Evolutionary conservation across 1,140 invertebrate species (phyloP), one percentile per base, ranked within the genome.

Genomic region (Eciton burchellii): DNA sequence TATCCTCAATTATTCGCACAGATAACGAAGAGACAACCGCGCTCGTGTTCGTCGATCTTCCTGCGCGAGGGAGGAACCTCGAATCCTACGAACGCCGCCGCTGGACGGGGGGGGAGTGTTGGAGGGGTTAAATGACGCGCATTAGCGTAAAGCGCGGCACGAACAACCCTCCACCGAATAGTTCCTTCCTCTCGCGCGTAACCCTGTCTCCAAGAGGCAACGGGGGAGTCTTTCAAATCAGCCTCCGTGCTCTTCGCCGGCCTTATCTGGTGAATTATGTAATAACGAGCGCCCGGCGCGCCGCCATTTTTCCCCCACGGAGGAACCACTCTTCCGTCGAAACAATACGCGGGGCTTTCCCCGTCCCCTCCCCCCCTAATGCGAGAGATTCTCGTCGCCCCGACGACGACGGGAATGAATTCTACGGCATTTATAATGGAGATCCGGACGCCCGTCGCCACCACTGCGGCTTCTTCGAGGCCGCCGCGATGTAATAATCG

Each of bases 401-500:
- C 19, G 9, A 41, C 54, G 74, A 11, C 57, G 47, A 63, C 68
- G 79, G 52, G 43, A 84, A 83, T 77, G 81, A 77, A 85, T 85
- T 83, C 72, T 21, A 26, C 24, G 45, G 47, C 83, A 85, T 83
- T 83, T 71, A 82, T 85, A 82, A 84, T 82, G 21, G 60, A 73
- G 49, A 66, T 83, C 81, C 81, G 62, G 66, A 59, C 43, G 83
- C 62, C 52, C 62, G 60, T 65, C 21, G 43, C 14, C 41, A 9
- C 4, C 59, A 56, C n/a, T 29, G 21, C n/a, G 29, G 35, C 35
- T 79, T 68, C 21, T n/a, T n/a, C n/a, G n/a, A n/a, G n/a, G 47
- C 43, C 47, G 63, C 21, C 57, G 43, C 24, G 24, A 81, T 35
- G 83, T 74, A 86, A 84, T 87, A 87, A 86, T 84, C 81, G 82